Percentiles rank a stretch among this genome's conserved stretches.
Conservation (phyloP, 1,140 invertebrate genomes). For the Vollenhovia emeryi region DNA sequence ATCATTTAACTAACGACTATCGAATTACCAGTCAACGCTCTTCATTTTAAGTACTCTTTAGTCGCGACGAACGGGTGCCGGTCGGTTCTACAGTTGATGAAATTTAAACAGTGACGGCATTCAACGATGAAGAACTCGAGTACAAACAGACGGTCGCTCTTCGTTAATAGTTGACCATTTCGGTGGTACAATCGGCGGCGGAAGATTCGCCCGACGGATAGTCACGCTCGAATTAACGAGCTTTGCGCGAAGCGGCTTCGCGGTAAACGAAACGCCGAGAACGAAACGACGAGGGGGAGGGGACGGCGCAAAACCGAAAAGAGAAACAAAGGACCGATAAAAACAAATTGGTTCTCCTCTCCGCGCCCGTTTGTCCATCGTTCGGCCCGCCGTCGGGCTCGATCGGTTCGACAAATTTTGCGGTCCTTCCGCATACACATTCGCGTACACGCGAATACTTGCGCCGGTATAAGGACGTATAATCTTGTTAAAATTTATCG, state of each 20-base stretch:
- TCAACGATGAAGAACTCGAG: constrained; percentile 33
- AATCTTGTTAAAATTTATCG: constrained; percentile 67
- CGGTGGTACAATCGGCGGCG: constrained; percentile 54
- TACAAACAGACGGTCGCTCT: constrained; percentile 31
- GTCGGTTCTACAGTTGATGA: background rate
- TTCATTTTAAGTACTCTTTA: background rate
- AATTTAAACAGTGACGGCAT: constrained; percentile 33
- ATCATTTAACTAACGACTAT: background rate
- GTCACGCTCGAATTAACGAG: constrained; percentile 74
- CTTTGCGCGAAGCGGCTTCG: constrained; percentile 56
- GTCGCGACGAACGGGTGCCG: background rate
- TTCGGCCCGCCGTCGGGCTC: constrained; percentile 50
- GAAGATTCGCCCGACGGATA: constrained; percentile 69
- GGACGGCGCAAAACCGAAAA: constrained; percentile 60
- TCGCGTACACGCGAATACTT: background rate
- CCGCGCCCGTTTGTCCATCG: constrained; percentile 58
- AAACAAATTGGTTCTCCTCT: constrained; percentile 73
- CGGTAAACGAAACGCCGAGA: constrained; percentile 51
- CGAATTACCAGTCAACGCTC: background rate
- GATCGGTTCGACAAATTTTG: constrained; percentile 71
- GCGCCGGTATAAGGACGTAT: constrained; percentile 45
- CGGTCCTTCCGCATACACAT: constrained; percentile 57
- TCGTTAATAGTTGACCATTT: constrained; percentile 70
- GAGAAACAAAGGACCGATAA: constrained; percentile 76
- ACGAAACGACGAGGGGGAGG: background rate